These are phyloP conservation scores for Columba janthina DNA, from an alignment of 2,113 vertebrate species.

Conservation along the genomic window DNA sequence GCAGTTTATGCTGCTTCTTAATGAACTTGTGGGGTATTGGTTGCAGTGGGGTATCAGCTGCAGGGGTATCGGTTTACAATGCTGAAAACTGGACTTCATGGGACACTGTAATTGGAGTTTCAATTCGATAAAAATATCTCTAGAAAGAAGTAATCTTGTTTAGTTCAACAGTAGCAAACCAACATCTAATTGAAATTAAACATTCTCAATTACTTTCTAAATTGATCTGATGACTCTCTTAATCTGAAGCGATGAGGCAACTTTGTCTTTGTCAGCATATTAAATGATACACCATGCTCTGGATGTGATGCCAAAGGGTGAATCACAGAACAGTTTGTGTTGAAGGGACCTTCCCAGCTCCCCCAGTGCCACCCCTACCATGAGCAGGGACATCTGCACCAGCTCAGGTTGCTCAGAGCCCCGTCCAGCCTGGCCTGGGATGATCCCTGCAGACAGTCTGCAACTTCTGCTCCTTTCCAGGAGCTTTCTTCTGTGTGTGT, in stretches of 20 bases:
- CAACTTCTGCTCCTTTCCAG: background rate
- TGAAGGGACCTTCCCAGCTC: too few relatives aligned
- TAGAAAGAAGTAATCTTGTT: slow-evolving; percentile 13
- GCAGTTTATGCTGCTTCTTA: background rate
- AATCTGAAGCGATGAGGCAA: slow-evolving; percentile 3
- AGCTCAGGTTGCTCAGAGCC: too few relatives aligned
- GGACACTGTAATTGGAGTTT: background rate
- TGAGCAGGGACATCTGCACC: too few relatives aligned
- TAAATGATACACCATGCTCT: background rate
- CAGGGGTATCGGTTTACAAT: background rate
- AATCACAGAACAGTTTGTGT: too few relatives aligned
- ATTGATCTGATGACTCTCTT: slow-evolving; percentile 58
- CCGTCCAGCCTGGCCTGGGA: too few relatives aligned
- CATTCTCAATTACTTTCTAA: slow-evolving; percentile 51
- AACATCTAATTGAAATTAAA: slow-evolving; percentile 58
- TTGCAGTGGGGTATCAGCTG: background rate
- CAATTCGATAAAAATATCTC: background rate
- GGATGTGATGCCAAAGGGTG: background rate
- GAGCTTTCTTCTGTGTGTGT: fast-evolving
- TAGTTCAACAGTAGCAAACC: slow-evolving; percentile 36
- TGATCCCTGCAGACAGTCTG: background rate
- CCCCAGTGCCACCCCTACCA: too few relatives aligned
- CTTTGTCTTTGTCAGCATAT: slow-evolving; percentile 15
- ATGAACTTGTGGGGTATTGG: background rate
- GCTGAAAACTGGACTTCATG: background rate